Conservation (phyloP, 1,140 invertebrate species). For the Bombus fervidus region DNA sequence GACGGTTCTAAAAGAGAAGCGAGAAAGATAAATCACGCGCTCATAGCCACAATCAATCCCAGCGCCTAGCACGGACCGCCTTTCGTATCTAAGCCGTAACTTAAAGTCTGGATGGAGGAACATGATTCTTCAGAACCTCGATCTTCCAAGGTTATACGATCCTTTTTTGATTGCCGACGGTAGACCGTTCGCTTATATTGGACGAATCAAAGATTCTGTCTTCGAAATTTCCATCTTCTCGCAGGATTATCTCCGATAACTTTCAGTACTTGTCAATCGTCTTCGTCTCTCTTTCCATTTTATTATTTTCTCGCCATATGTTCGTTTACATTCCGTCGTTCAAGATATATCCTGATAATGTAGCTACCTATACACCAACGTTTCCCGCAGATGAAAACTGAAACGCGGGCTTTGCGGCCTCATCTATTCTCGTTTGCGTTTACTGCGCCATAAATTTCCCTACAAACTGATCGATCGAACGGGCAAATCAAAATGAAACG, state of each 20-base stretch:
- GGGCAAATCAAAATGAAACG: constrained; percentile 44
- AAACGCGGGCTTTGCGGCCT: constrained; percentile 44
- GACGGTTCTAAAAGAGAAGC: constrained; percentile 3
- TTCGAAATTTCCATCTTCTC: constrained; percentile 34
- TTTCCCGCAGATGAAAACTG: constrained; percentile 40
- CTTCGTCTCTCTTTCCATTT: neutral
- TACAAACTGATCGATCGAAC: constrained; percentile 38
- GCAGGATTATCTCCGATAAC: constrained; percentile 28
- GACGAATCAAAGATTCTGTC: constrained; percentile 33
- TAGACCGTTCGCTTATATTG: constrained; percentile 42
- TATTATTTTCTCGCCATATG: constrained; percentile 6
- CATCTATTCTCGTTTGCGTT: constrained; percentile 54
- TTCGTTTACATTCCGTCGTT: constrained; percentile 32
- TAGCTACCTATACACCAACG: constrained; percentile 8
- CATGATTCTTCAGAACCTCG: constrained; percentile 44
- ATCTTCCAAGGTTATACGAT: constrained; percentile 63
- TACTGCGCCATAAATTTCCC: constrained; percentile 39
- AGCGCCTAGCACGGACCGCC: constrained; percentile 36
- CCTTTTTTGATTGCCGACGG: constrained; percentile 74
- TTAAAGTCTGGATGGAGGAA: constrained; percentile 61
- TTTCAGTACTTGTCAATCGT: constrained; percentile 22
- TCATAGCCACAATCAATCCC: constrained; percentile 63
- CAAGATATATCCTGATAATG: constrained; percentile 35
- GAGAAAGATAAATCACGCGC: constrained; percentile 65
- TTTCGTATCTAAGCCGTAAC: constrained; percentile 64